Base-by-base conservation (phyloP, 2,888 invertebrate species). In the Mimumesa dahlbomi region DNA sequence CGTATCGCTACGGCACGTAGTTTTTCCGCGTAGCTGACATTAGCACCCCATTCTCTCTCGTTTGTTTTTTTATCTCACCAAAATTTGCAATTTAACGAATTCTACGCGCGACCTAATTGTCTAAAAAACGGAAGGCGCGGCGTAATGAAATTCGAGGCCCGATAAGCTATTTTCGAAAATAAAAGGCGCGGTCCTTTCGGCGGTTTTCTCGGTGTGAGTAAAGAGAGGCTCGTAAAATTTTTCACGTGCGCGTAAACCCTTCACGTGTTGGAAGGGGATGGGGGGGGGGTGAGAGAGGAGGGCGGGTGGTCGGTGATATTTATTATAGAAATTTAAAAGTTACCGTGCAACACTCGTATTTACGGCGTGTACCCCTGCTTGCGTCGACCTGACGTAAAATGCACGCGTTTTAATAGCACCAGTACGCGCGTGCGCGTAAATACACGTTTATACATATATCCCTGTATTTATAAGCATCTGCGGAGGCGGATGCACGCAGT, bases 241-340 rank as follows among this genome's bases (percentile, higher is more conserved):
- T 34, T 34, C 34, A 4, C 11, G 6, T 11, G n/a, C 11, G n/a
- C 34, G 11, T 34, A n/a, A 7, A 34, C 6, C 34, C 25, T n/a
- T n/a, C n/a, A n/a, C n/a, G n/a, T n/a, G n/a, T n/a, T n/a, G n/a
- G n/a, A n/a, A n/a, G n/a, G n/a, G n/a, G n/a, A n/a, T n/a, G n/a
- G n/a, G n/a, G n/a, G n/a, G n/a, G n/a, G n/a, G n/a, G n/a, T n/a
- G n/a, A n/a, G n/a, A n/a, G n/a, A n/a, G n/a, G n/a, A n/a, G n/a
- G n/a, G 25, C 25, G 3, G 25, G 25, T 7, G 7, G 38, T 31
- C 1, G 38, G 42, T 50, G 62, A 66, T 66, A 66, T 45, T 18
- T 46, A 19, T 36, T n/a, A n/a, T n/a, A n/a, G n/a, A 42, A 66
- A 66, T 66, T 66, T 66, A 53, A 53, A 52, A 66, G 16, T 62